Percentiles rank a stretch among this genome's conserved stretches.
Evolutionary conservation across 2,888 invertebrate genomes (phyloP).

Genomic region (Hydroisotoma schaefferi): DNA sequence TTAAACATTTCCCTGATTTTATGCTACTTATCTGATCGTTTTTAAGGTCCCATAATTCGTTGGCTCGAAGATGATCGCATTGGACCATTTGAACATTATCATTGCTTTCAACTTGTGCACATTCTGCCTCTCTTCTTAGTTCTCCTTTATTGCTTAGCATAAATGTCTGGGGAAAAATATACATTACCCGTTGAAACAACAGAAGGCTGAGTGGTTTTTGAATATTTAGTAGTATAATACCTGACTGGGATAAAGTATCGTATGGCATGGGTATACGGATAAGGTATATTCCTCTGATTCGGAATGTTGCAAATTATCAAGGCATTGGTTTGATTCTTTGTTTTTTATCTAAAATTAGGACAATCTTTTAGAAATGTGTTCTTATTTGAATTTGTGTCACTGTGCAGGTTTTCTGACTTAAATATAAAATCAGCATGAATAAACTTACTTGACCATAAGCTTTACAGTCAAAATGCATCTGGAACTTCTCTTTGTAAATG

Average conservation of each 20-base stretch:
- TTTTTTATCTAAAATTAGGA: constrained; percentile 59
- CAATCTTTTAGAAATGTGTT: too few species aligned
- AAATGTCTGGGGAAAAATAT: constrained; percentile 59
- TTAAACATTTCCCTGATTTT: constrained; percentile 33
- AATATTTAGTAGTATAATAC: constrained; percentile 36
- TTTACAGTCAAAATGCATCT: constrained; percentile 29
- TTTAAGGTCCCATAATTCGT: constrained; percentile 41
- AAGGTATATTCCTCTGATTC: constrained; percentile 65
- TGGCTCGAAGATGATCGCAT: constrained; percentile 35
- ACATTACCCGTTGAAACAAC: neutral
- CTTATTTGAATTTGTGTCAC: too few species aligned
- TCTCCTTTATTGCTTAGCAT: constrained; percentile 67
- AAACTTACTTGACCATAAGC: constrained; percentile 22
- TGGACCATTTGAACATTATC: constrained; percentile 43
- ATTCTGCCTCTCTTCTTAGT: constrained; percentile 71
- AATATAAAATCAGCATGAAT: too few species aligned
- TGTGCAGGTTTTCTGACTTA: too few species aligned
- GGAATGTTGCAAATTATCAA: constrained; percentile 73
- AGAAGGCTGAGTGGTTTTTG: neutral
- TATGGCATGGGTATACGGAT: constrained; percentile 73
- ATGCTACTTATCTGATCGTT: constrained; percentile 34
- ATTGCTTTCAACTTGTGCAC: constrained; percentile 56
- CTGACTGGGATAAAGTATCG: constrained; percentile 63
- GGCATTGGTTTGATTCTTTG: constrained; percentile 61
- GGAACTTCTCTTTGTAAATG: constrained; percentile 38